Evolutionary conservation across 37 sponge, comb jelly and placozoan genomes (phyloP), one percentile per base, ranked within the genome.

Genomic region (Spongilla lacustris): DNA sequence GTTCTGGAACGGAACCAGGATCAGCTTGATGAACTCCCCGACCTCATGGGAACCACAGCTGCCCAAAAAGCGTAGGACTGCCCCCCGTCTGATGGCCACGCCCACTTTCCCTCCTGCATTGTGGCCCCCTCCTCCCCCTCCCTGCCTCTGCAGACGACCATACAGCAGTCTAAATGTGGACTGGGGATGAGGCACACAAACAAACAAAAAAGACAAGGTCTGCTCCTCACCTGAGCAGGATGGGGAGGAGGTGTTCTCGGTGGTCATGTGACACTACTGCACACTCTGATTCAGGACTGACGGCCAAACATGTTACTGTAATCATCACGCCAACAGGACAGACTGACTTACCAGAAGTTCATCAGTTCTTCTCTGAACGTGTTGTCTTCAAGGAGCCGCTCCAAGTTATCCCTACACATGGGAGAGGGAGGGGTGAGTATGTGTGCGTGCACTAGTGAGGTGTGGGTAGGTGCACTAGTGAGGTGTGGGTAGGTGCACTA

Each of bases 131-230:
- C 58, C 58, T 58, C 58, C 58, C 31, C 84, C 76, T 67, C 81
- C 86, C 22, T 46, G 85, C 79, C 71, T 77, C 85, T 85, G 79
- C 90, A 96, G 86, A 27, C 92, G 86, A 6, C 95, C 96, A 78
- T 94, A 91, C 4, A 96, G 88, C 8, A 95, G 0, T 78, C 91
- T 88, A 74, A 28, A 25, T 11, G 28, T 26, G 24, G 50, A 6
- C 30, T 41, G 73, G 28, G 73, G 28, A 32, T 25, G 49, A 67
- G 28, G 14, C 22, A 34, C n/a, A n/a, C n/a, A n/a, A n/a, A n/a
- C n/a, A n/a, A n/a, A n/a, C n/a, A 2, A 22, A 50, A 66, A 46
- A 22, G 33, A 2, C 14, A 77, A 11, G 25, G 85, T 25, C 29
- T 2, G 13, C 75, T 58, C 21, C 88, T 58, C 31, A 93, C 94